phyloP scores from a whole-genome alignment of 2,888 invertebrate species.

The Nymphalis polychloros region DNA sequence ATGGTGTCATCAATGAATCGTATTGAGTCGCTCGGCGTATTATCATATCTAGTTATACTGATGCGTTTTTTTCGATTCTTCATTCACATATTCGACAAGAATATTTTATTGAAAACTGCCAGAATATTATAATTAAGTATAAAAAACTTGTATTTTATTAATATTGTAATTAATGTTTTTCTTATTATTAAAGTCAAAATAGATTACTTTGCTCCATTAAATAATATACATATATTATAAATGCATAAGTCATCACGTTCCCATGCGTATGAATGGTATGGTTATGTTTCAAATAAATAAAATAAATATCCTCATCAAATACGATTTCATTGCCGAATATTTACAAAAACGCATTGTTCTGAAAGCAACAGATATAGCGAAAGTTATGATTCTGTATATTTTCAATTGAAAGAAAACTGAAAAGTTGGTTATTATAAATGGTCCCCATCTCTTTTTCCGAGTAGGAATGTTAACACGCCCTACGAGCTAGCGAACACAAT shows the following conservation, averaged over 20 bases:
- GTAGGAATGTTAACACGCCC: slow-evolving; percentile 36
- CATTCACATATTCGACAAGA: slow-evolving; percentile 9
- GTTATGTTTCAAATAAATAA: too few relatives aligned
- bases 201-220: too few relatives aligned
- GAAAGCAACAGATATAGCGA: background rate
- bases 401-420: background rate
- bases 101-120: background rate
- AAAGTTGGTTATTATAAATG: slow-evolving; percentile 1
- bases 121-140: background rate
- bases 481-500: slow-evolving; percentile 56
- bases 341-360: too few relatives aligned
- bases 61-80: slow-evolving; percentile 1
- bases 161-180: too few relatives aligned
- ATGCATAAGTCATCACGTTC: too few relatives aligned
- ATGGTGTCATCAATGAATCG: slow-evolving; percentile 30
- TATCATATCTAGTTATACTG: slow-evolving; percentile 32
- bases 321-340: too few relatives aligned
- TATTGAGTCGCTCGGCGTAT: slow-evolving; percentile 14
- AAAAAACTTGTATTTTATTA: background rate
- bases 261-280: too few relatives aligned
- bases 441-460: slow-evolving; percentile 32
- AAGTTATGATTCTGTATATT: background rate
- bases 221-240: too few relatives aligned
- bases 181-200: too few relatives aligned
- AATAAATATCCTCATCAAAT: too few relatives aligned